Percentiles rank a stretch among this genome's conserved stretches.
Evolutionary conservation across 2,888 invertebrate species (phyloP).

Genomic region (Agriopis leucophaearia): DNA sequence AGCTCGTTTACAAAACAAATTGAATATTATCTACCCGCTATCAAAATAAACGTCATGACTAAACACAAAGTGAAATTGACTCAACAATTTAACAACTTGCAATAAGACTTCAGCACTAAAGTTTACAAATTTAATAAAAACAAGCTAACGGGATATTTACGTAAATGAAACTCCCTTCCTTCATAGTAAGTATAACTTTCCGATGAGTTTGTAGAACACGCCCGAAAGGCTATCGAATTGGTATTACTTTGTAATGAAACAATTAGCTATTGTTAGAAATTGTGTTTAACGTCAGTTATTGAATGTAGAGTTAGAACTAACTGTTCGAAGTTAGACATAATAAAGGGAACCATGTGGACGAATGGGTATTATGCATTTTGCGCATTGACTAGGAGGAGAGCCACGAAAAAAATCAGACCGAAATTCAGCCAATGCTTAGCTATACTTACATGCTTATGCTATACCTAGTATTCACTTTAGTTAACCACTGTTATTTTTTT

Average conservation of each 20-base stretch:
- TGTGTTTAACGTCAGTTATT: conserved; percentile 4
- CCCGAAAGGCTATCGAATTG: conserved; percentile 13
- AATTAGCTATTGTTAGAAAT: conserved; percentile 9
- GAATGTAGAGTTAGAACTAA: not conserved
- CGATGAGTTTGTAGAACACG: conserved; percentile 25
- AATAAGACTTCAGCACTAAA: conserved; percentile 30
- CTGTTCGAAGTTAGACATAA: not conserved
- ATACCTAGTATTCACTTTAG: too few relatives aligned
- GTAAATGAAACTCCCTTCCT: conserved; percentile 19
- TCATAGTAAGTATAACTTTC: conserved; percentile 29
- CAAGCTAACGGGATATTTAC: conserved; percentile 23
- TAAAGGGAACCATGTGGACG: not conserved
- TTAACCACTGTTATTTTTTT: too few relatives aligned
- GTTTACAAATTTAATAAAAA: conserved; percentile 41
- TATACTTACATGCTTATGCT: too few relatives aligned
- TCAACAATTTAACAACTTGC: conserved; percentile 38
- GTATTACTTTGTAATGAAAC: conserved; percentile 12
- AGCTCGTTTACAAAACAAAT: conserved; percentile 26
- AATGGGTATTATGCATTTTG: not conserved
- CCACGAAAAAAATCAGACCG: too few relatives aligned
- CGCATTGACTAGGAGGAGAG: too few relatives aligned
- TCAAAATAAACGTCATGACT: conserved; percentile 25
- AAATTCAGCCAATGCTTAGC: too few relatives aligned
- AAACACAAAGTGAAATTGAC: conserved; percentile 29
- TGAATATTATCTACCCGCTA: conserved; percentile 21